Conservation (phyloP, 2,113 vertebrate species). For the Promerops cafer region DNA sequence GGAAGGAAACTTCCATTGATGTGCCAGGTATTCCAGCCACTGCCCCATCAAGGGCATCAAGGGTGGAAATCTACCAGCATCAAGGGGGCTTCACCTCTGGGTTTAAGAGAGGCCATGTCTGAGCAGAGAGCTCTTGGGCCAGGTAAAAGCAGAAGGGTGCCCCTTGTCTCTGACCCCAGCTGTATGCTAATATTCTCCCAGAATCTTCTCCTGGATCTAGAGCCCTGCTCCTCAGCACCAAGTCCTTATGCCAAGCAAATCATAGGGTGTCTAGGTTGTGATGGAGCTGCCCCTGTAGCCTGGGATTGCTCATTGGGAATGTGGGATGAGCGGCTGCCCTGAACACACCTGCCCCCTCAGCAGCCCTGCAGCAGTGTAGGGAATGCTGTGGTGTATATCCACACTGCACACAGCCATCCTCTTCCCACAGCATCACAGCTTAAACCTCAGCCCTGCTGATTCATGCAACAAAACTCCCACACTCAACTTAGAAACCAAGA, state of each 20-base stretch:
- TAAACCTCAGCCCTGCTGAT: neutral
- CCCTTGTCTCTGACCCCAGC: neutral
- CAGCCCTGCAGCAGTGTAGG: neutral
- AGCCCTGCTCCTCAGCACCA: neutral
- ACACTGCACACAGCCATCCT: neutral
- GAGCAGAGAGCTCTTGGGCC: neutral
- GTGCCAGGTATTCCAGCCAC: neutral
- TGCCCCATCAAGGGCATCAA: neutral
- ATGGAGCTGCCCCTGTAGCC: neutral
- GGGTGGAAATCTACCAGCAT: neutral
- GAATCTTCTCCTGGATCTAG: neutral
- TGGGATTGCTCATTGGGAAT: neutral
- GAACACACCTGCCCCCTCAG: neutral
- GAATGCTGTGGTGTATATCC: neutral
- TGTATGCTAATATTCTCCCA: neutral
- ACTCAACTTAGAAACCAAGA: neutral
- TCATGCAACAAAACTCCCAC: neutral
- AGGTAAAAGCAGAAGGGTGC: neutral
- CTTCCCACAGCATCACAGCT: neutral
- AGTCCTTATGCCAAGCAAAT: neutral
- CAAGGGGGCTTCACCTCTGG: neutral
- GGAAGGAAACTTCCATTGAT: neutral
- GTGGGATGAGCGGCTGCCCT: accelerated
- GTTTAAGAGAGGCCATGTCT: neutral
- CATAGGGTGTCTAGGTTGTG: neutral